Evolutionary conservation across 2,888 invertebrate species (phyloP).

Genomic region (Noctua comes): DNA sequence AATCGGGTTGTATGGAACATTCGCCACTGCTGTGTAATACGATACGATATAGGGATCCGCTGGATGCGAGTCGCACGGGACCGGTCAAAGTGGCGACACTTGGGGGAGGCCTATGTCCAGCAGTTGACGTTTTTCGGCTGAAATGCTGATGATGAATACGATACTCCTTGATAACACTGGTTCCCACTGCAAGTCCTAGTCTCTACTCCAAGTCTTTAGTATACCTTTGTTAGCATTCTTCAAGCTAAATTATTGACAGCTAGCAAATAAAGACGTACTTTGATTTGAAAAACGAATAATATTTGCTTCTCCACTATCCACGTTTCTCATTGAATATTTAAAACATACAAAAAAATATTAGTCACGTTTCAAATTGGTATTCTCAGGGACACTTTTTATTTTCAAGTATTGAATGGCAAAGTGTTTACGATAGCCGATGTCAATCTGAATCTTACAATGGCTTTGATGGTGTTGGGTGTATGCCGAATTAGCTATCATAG

Average conservation of each 20-base stretch:
- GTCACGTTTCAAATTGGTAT: conserved; percentile 74
- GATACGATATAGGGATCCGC: too few species aligned
- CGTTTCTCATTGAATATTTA: conserved; percentile 49
- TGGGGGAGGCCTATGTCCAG: too few species aligned
- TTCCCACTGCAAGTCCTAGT: not conserved
- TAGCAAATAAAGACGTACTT: conserved; percentile 2
- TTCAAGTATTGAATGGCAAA: conserved; percentile 50
- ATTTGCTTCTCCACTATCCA: conserved; percentile 26
- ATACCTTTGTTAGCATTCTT: not conserved
- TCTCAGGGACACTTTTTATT: conserved; percentile 64
- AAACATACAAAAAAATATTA: conserved; percentile 42
- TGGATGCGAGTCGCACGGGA: too few species aligned
- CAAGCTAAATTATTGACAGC: not conserved
- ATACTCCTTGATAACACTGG: not conserved
- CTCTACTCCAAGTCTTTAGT: not conserved
- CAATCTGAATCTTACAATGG: conserved; percentile 53
- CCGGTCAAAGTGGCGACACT: too few species aligned
- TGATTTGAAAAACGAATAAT: conserved; percentile 21
- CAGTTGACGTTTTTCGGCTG: too few species aligned
- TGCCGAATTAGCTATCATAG: conserved; percentile 73
- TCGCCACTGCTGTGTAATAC: too few species aligned
- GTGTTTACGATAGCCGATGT: conserved; percentile 51
- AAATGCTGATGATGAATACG: too few species aligned
- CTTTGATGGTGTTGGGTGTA: conserved; percentile 56
- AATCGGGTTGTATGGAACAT: too few species aligned